Evolutionary conservation across 2,888 invertebrate genomes (phyloP).

Genomic region (Thumatha senex): DNA sequence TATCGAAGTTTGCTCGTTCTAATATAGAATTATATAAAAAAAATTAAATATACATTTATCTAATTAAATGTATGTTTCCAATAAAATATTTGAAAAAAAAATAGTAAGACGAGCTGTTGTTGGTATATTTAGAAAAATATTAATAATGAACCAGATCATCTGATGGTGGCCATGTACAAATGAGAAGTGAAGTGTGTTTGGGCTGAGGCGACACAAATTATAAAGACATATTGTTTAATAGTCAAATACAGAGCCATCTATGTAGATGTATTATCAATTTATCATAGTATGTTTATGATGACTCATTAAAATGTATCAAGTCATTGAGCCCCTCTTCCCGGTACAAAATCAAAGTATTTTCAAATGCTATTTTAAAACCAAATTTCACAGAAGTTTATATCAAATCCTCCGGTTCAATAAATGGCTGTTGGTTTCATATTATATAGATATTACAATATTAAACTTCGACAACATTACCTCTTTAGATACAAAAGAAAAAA

Average conservation of each 20-base stretch:
- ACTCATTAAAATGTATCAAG: constrained; percentile 44
- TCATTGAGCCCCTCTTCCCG: constrained; percentile 59
- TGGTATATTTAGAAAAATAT: constrained; percentile 83
- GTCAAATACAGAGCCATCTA: constrained; percentile 78
- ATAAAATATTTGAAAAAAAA: constrained; percentile 67
- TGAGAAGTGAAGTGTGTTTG: constrained; percentile 71
- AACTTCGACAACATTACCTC: constrained; percentile 65
- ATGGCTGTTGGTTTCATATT: constrained; percentile 68
- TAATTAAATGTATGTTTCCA: constrained; percentile 64
- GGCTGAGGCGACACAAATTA: constrained; percentile 63
- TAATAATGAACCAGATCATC: constrained; percentile 85
- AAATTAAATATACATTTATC: constrained; percentile 71
- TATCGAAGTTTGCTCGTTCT: constrained; percentile 83
- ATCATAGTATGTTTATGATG: constrained; percentile 58
- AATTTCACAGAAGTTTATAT: constrained; percentile 57
- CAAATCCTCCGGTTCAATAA: constrained; percentile 63
- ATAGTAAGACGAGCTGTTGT: constrained; percentile 74
- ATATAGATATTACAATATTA: constrained; percentile 67
- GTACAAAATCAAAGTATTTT: constrained; percentile 70
- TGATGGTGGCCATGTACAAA: constrained; percentile 88
- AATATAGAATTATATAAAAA: constrained; percentile 81
- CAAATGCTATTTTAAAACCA: constrained; percentile 60
- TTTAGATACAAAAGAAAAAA: constrained; percentile 67
- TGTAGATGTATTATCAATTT: constrained; percentile 55
- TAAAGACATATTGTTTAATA: constrained; percentile 70